Base-by-base conservation (phyloP, 2,113 vertebrate genomes). In the Setophaga kirtlandii region DNA sequence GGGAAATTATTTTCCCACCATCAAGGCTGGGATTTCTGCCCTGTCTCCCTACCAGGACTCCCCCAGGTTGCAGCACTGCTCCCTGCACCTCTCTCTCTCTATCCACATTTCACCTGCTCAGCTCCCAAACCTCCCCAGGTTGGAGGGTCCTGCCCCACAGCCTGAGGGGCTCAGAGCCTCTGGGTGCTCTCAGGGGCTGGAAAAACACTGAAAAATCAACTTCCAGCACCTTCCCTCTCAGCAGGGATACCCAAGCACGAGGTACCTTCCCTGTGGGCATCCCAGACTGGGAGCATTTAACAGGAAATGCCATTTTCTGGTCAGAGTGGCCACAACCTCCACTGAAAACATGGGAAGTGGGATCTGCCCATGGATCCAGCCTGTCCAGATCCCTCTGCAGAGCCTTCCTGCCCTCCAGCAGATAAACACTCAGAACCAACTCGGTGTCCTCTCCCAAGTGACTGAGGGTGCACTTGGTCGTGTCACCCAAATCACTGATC, bases 201-300 rank as follows among this genome's bases (percentile, higher is more conserved):
- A 44, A 44, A 44, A 10, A 20, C 19, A 20, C 44, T 46, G 44
- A 46, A 46, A 44, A 44, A 19, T 10, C 18, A 44, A 42, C 41
- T 42, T 16, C 6, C 41, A 42, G 41, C 41, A 42, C 41, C 41
- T 42, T 16, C 41, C 41, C 41, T 42, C 41, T 42, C 15, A 2
- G 22, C 53, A 1, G 10, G 13, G n/a, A 37, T 15, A 10, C 5
- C 37, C 24, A 31, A 41, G 35, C 21, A 11, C 0, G 3, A 4
- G 24, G 50, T 4, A 12, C 37, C 52, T 62, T 30, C 85, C 69
- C 46, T 14, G 13, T 31, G 49, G 80, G 68, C 4, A 4, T 14
- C 44, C 41, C 70, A 49, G 3, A 30, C 23, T 11, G 27, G 39
- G 47, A 13, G 27, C 12, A 16, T 74, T 30, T 3, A 14, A 20